Evolutionary conservation across 2,113 vertebrate genomes (phyloP).

Genomic region (Erinaceus europaeus): DNA sequence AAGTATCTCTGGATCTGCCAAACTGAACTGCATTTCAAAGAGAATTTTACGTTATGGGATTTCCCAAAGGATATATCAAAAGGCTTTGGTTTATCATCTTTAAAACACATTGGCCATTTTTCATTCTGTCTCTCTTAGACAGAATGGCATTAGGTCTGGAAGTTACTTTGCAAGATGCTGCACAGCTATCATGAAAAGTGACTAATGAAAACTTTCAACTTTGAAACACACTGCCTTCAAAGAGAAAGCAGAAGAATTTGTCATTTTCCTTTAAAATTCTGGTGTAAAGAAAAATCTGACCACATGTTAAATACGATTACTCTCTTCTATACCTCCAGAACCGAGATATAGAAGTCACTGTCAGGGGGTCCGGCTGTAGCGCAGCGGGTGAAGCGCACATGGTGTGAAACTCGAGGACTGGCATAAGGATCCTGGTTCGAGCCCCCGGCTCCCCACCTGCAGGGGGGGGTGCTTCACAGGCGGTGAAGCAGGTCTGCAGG

Average conservation of each 20-base stretch:
- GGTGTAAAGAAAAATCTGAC: slow-evolving; percentile 31
- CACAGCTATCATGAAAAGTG: background rate
- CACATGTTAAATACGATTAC: background rate
- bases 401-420: no score
- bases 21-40: background rate
- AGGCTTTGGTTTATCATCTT: background rate
- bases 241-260: slow-evolving; percentile 29
- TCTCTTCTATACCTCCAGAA: no score
- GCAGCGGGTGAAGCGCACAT: no score
- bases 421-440: no score
- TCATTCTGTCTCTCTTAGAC: background rate
- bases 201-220: slow-evolving; percentile 48
- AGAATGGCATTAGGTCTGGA: background rate
- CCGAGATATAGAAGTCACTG: no score
- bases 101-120: background rate
- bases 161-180: slow-evolving; percentile 31
- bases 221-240: slow-evolving; percentile 2
- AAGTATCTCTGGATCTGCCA: background rate
- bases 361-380: no score
- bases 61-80: background rate
- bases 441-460: no score
- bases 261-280: background rate
- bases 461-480: no score
- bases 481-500: no score
- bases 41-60: background rate